Evolutionary conservation across 2,888 invertebrate genomes (phyloP).

Genomic region (Orgyia antiqua): DNA sequence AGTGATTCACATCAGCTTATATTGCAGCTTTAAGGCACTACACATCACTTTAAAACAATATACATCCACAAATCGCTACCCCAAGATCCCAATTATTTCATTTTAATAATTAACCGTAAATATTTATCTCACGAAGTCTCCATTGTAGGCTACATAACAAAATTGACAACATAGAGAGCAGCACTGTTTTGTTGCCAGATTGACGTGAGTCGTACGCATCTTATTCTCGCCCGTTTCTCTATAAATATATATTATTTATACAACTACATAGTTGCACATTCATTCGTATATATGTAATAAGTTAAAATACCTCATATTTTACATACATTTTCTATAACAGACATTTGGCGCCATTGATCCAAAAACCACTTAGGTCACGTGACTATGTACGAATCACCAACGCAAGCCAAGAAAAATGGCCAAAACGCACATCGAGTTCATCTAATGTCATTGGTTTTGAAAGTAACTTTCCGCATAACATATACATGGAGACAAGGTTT

Average conservation of each 20-base stretch:
- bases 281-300: constrained; percentile 29
- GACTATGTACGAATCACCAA: constrained; percentile 78
- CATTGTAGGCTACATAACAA: constrained; percentile 76
- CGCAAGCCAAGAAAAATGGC: constrained; percentile 78
- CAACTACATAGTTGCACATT: constrained; percentile 29
- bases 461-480: constrained; percentile 62
- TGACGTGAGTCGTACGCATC: constrained; percentile 75
- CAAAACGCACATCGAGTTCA: constrained; percentile 77
- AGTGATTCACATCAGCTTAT: constrained; percentile 11
- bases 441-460: constrained; percentile 72
- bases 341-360: constrained; percentile 79
- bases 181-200: constrained; percentile 79
- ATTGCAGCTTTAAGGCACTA: constrained; percentile 6
- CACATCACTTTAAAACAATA: constrained; percentile 19
- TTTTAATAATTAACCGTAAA: constrained; percentile 73
- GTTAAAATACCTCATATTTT: constrained; percentile 39
- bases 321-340: constrained; percentile 74
- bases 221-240: constrained; percentile 39
- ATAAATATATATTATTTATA: constrained; percentile 33
- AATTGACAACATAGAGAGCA: constrained; percentile 92
- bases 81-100: constrained; percentile 42
- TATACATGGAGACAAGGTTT: constrained; percentile 61
- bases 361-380: constrained; percentile 74
- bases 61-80: constrained; percentile 40
- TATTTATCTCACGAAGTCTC: constrained; percentile 82